These are phyloP conservation scores for Oryzias sinensis DNA, from an alignment of 2,797 vertebrate genomes.

Conservation along the genomic window DNA sequence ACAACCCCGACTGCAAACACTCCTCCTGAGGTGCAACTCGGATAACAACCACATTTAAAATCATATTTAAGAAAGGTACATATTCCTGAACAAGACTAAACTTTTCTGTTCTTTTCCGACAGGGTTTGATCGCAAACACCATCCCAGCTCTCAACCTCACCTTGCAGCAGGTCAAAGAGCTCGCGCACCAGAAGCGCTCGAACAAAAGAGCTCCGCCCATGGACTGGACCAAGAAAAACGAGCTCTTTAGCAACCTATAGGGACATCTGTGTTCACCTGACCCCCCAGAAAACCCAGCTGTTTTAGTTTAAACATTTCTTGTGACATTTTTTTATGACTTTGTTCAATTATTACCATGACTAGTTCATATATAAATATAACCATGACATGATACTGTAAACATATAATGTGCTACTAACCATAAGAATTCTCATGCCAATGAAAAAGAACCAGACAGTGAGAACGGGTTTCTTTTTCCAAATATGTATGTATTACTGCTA, in stretches of 20 bases:
- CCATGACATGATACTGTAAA: conserved; percentile 42
- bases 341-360: conserved; percentile 37
- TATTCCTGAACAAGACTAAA: background rate
- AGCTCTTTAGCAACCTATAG: conserved; percentile 96
- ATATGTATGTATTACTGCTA: conserved; percentile 35
- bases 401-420: conserved; percentile 67
- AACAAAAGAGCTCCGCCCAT: conserved; percentile 92
- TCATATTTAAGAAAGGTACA: background rate
- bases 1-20: conserved; percentile 62
- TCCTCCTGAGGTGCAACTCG: conserved; percentile 67
- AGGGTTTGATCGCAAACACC: conserved; percentile 49
- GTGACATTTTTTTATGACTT: conserved; percentile 47
- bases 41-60: background rate
- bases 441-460: conserved; percentile 40
- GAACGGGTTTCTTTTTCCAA: conserved; percentile 8
- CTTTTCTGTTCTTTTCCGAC: background rate
- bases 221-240: conserved; percentile 99
- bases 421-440: conserved; percentile 42
- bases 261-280: background rate
- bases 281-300: conserved; percentile 14
- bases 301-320: conserved; percentile 22
- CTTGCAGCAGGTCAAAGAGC: conserved; percentile 90
- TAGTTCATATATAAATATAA: conserved; percentile 55
- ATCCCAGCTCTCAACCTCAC: conserved; percentile 85
- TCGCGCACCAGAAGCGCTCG: conserved; percentile 90